Percentiles rank a stretch among this genome's conserved stretches.
Conservation (phyloP, 2,888 invertebrate species). For the Scaptomyza cyrtandrae region DNA sequence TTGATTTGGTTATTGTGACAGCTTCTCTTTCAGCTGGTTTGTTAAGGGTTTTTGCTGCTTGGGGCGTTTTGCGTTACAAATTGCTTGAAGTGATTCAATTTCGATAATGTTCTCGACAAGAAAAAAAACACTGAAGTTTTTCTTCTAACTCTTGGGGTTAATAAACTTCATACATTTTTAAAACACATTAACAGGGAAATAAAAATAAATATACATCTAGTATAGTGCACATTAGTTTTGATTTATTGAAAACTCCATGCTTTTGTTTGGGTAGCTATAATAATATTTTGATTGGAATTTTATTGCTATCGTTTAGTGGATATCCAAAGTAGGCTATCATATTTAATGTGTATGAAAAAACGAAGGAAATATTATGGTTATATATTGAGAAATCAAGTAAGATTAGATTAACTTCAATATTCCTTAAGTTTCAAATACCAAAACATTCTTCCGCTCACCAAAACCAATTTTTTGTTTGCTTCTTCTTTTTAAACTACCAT, state of each 20-base stretch:
- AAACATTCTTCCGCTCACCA: neutral
- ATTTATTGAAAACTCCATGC: constrained; percentile 43
- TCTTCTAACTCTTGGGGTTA: constrained; percentile 13
- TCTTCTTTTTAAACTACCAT: constrained; percentile 21
- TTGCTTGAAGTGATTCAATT: constrained; percentile 75
- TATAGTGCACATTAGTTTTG: constrained; percentile 39
- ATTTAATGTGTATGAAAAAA: neutral
- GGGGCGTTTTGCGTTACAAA: constrained; percentile 68
- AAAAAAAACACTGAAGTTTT: constrained; percentile 12
- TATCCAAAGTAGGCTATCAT: constrained; percentile 2
- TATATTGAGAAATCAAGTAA: neutral
- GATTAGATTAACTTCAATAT: neutral
- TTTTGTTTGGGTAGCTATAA: constrained; percentile 12
- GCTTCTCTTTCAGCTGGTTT: constrained; percentile 39
- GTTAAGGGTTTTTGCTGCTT: constrained; percentile 43
- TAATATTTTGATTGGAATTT: constrained; percentile 16
- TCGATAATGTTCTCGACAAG: constrained; percentile 59
- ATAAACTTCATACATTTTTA: constrained; percentile 51
- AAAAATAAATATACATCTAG: constrained; percentile 22
- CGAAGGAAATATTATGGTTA: neutral
- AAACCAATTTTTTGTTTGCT: constrained; percentile 3
- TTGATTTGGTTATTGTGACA: constrained; percentile 51
- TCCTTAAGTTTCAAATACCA: neutral
- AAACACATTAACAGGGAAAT: constrained; percentile 48
- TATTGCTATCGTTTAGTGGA: constrained; percentile 19